Percentiles rank a stretch among this genome's conserved stretches.
These are phyloP conservation scores for Xanthia togata DNA, from an alignment of 2,888 invertebrate species.

Conservation along the genomic window DNA sequence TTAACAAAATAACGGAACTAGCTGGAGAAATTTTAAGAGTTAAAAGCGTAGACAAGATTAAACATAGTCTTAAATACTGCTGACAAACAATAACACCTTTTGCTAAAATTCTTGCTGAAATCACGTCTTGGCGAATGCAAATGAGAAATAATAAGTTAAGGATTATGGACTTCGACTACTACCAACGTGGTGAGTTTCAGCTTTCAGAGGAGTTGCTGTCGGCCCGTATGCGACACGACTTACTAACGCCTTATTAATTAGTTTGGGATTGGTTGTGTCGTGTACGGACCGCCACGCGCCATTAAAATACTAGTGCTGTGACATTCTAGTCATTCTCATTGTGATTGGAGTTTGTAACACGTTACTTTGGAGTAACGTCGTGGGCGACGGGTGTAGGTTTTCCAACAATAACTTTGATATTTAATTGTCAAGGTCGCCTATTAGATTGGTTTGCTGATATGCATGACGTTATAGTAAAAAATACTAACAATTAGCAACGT, in stretches of 20 bases:
- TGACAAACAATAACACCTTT: constrained; percentile 61
- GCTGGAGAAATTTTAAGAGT: not conserved
- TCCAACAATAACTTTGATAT: not conserved
- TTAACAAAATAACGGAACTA: not conserved
- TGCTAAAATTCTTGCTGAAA: constrained; percentile 59
- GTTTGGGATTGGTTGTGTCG: too few relatives aligned
- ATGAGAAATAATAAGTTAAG: constrained; percentile 69
- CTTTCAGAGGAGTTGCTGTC: not conserved
- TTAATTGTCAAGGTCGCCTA: not conserved
- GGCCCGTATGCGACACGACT: not conserved
- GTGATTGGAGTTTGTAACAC: too few relatives aligned
- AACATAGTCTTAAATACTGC: constrained; percentile 46
- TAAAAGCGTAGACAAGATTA: constrained; percentile 40
- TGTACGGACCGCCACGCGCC: too few relatives aligned
- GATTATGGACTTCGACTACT: constrained; percentile 60
- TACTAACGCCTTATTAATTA: not conserved
- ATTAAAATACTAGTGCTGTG: not conserved
- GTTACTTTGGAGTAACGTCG: too few relatives aligned
- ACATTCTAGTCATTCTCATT: not conserved
- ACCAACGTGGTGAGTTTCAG: constrained; percentile 2
- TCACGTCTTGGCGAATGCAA: constrained; percentile 67
- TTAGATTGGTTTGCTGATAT: not conserved
- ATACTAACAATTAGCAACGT: not conserved
- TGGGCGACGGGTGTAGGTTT: too few relatives aligned
- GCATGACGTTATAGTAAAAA: not conserved